A percentile compares a stretch with the other conserved stretches of the same genome.
These are phyloP conservation scores for Chelonus formosanus DNA, from an alignment of 2,888 invertebrate genomes.

Conservation along the genomic window DNA sequence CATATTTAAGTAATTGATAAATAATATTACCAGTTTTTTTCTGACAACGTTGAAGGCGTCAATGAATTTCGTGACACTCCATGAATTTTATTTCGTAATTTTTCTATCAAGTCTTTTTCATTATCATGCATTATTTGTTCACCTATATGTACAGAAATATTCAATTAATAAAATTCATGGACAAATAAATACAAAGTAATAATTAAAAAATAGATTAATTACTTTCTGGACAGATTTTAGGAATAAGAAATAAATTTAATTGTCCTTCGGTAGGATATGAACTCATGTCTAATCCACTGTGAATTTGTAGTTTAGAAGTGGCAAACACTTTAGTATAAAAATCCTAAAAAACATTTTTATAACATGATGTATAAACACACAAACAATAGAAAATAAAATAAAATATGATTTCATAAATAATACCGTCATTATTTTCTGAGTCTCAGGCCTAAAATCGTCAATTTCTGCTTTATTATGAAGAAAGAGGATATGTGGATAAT, in stretches of 20 bases:
- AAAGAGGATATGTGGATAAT: slow-evolving; percentile 84
- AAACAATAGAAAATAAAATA: slow-evolving; percentile 18
- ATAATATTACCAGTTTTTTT: slow-evolving; percentile 76
- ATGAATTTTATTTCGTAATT: slow-evolving; percentile 75
- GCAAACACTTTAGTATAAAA: slow-evolving; percentile 69
- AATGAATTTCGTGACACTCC: slow-evolving; percentile 76
- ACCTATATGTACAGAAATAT: slow-evolving; percentile 41
- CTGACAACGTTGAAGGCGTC: slow-evolving; percentile 78
- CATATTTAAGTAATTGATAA: slow-evolving; percentile 15
- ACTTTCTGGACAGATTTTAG: slow-evolving; percentile 69
- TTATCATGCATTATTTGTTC: slow-evolving; percentile 51
- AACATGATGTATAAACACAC: slow-evolving; percentile 39
- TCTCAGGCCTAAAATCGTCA: slow-evolving; percentile 75
- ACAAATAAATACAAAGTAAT: not conserved
- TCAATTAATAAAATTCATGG: not conserved
- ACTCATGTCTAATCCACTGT: slow-evolving; percentile 75
- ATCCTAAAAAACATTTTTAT: slow-evolving; percentile 53
- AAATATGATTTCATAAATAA: slow-evolving; percentile 39
- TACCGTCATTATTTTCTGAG: slow-evolving; percentile 72
- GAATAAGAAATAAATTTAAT: slow-evolving; percentile 76
- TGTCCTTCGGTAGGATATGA: slow-evolving; percentile 70
- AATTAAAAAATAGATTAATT: slow-evolving; percentile 31
- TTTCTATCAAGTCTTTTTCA: slow-evolving; percentile 70
- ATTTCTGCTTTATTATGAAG: slow-evolving; percentile 83
- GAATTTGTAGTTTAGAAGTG: slow-evolving; percentile 73